Base-by-base conservation (phyloP, 2,113 vertebrate species). In the Rhinichthys klamathensis region DNA sequence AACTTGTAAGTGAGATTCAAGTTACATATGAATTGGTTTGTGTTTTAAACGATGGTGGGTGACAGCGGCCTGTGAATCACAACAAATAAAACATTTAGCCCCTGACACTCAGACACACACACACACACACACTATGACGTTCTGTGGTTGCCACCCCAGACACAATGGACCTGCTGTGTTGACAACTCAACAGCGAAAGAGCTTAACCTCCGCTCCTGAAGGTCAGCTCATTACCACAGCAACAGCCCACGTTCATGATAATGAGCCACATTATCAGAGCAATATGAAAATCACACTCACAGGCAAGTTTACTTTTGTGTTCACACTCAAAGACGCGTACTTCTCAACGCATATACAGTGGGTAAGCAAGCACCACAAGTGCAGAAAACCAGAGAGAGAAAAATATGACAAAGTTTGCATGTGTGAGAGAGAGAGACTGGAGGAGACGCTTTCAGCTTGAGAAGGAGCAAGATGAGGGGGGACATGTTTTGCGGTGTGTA, bases 131-230 rank as follows among this genome's bases (percentile, higher is more conserved):
- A 1, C 2, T 63, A 63, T 84, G 72, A 75, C 27, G 83, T 88
- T 89, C 90, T 70, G 73, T 86, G 90, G 85, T 90, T 82, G 84
- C 85, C 89, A 80, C 69, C 75, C 51, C 51, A 54, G 86, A 92
- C 93, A 95, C 94, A 95, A 94, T 92, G 84, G 93, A 82, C 92
- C 92, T 86, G 92, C 92, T 94, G 94, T 87, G 92, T 91, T 92
- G 94, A 95, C 94, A 94, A 94, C 92, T 94, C 93, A 94, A 92
- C 94, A 94, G 93, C 91, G 93, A 94, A 92, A 90, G 89, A 93
- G 92, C 91, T 92, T 93, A 93, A 93, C 93, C 94, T 94, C 90
- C 94, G 89, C 93, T 90, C 93, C 87, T 83, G 3, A 72, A 86
- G 93, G 93, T 94, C 93, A 93, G 83, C 86, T 92, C 92, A 94